Base-by-base conservation (phyloP, 2,888 invertebrate genomes). In the Hypomecis atomaria region DNA sequence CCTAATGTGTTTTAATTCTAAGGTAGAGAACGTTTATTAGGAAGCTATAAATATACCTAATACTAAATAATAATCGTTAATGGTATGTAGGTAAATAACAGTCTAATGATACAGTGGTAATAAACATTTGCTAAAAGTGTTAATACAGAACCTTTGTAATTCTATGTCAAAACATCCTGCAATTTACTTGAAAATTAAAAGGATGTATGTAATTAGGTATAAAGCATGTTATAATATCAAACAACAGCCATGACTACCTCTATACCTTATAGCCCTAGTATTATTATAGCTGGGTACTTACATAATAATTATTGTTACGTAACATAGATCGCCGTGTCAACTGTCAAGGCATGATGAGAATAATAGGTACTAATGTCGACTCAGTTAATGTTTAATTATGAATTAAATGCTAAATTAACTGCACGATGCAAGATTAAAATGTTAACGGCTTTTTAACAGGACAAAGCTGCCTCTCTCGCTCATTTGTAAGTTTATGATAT, bases 331-430 rank as follows among this genome's bases (percentile, higher is more conserved):
- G 52, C 64, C 64, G 62, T 71, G 71, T 67, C 69, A 72, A 72
- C 59, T 71, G 71, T 67, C 69, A 72, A 72, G 69, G 72, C 44
- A 59, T 55, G 33, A 9, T 48, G 37, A 55, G 45, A 65, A 58
- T 60, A 57, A 50, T 55, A n/a, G n/a, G n/a, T n/a, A 55, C 23
- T 54, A 9, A 54, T 59, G 54, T 49, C 34, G 34, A 59, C 50
- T 52, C 45, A 45, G 38, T 11, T 59, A 52, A 23, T 44, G 55
- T 38, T 64, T 58, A 65, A 59, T 65, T 60, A 48, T 38, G 45
- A 9, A 49, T 36, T 54, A 40, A 55, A 47, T 52, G 37, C 11
- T 13, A 38, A 58, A 43, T 53, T 58, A 47, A 6, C 45, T 23
- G 36, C 42, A 53, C 36, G 52, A 55, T 42, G 9, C 11, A 33